Base-by-base conservation (phyloP, 1,140 invertebrate genomes). In the Linepithema humile region DNA sequence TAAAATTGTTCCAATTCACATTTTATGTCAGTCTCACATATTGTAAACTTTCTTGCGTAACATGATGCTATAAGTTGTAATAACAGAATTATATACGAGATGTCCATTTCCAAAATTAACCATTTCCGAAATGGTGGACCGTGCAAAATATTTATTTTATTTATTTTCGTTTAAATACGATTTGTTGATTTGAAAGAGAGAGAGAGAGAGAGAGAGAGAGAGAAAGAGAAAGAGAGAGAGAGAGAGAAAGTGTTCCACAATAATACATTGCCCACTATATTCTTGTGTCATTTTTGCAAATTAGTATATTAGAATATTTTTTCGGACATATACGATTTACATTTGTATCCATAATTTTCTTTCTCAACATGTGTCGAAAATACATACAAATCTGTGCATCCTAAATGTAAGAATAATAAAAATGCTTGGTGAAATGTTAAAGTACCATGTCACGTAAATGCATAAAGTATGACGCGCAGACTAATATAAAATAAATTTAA, bases 341-440 rank as follows among this genome's bases (percentile, higher is more conserved):
- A 64, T 23, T 3, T 23, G 23, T 26, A 15, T 40, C n/a, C 10
- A 0, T 50, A 3, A 65, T 53, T 32, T 38, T 12, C 59, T 15
- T 74, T 74, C 38, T n/a, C 72, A 62, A 75, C 12, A 29, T 69
- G 67, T 67, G 26, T 53, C 4, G 0, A 67, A 35, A 50, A 38
- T 67, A 55, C 23, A 38, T 77, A 12, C 9, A 53, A 17, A 62
- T 20, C 23, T 74, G 40, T 2, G n/a, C 20, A 60, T 9, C 23
- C 9, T 20, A 38, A 40, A 1, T 7, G 26, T 10, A 23, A 55
- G 26, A 29, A 5, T 3, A 80, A 69, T 55, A 7, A 20, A 69
- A 80, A 43, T 69, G 32, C 32, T 69, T 78, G 20, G 32, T 38
- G 29, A 64, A 75, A 64, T 62, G n/a, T 45, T 35, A 0, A 64